Base-by-base conservation (phyloP, 2,113 vertebrate species). In the Dipodomys stephensi region DNA sequence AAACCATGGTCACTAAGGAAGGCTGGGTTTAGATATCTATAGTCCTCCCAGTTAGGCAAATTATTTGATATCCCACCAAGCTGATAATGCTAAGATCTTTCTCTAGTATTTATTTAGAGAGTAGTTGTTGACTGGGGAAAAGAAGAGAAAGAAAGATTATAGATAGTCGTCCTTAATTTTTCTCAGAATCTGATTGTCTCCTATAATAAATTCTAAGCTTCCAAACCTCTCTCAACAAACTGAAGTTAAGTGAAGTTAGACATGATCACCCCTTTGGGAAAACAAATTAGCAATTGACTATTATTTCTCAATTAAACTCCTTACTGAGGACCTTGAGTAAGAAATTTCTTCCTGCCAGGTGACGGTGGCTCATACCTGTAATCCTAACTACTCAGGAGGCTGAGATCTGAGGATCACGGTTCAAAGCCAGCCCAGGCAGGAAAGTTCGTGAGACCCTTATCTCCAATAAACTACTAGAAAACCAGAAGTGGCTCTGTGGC, bases 161-260 rank as follows among this genome's bases (percentile, higher is more conserved):
- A 32, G 7, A 23, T 35, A 28, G 44, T 32, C 68, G 25, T 8
- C n/a, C 7, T 78, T 68, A 20, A 64, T 57, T 74, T 79, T 22
- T 91, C 57, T 62, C 39, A 73, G 35, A 73, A 78, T 73, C 92
- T 9, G 12, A 53, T 53, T 72, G 11, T 73, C 10, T 85, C 71
- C 22, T 68, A 15, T 13, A 67, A 44, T 39, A 25, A 49, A 49
- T 18, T 12, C 64, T 53, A 90, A 87, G 67, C 8, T 30, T 82
- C 28, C 82, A 83, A 87, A 62, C 7, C 4, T 71, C 39, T 77
- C 2, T 35, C 44, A 73, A 15, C 60, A 49, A 73, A 78, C 30
- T n/a, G 57, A 89, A 68, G 57, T 90, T 92, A 77, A 83, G 11
- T 49, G 22, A 84, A 85, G 62, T 91, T 16, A 77, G 12, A 9